A percentile compares a stretch with the other conserved stretches of the same genome.
Evolutionary conservation across 2,888 invertebrate genomes (phyloP).

Genomic region (Luperina nickerlii): DNA sequence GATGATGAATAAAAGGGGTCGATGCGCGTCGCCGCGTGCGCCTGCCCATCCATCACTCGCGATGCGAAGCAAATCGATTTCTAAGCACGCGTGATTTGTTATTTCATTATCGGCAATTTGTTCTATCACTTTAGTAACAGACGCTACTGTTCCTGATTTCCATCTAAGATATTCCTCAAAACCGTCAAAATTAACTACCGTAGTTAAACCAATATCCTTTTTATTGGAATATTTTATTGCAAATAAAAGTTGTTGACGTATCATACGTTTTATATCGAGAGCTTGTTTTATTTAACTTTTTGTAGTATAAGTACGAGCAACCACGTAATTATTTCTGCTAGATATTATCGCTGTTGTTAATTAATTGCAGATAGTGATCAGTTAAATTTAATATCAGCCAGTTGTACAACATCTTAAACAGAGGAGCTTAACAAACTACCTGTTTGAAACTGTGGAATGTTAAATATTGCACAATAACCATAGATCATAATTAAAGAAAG

Average conservation of each 20-base stretch:
- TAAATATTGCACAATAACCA: constrained; percentile 61
- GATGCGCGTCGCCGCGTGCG: constrained; percentile 78
- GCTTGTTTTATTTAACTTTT: constrained; percentile 62
- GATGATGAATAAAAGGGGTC: constrained; percentile 76
- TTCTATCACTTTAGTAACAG: constrained; percentile 62
- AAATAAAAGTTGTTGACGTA: constrained; percentile 70
- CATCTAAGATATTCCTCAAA: constrained; percentile 52
- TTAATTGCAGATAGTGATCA: constrained; percentile 68
- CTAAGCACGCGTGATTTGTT: constrained; percentile 78
- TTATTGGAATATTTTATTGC: constrained; percentile 67
- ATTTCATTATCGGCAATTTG: constrained; percentile 73
- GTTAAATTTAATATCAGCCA: constrained; percentile 53
- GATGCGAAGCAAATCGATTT: constrained; percentile 87
- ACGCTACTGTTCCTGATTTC: constrained; percentile 57
- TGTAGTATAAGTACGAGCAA: constrained; percentile 48
- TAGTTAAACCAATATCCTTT: constrained; percentile 63
- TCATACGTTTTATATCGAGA: constrained; percentile 64
- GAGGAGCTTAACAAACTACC: constrained; percentile 51
- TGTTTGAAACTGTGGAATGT: constrained; percentile 58
- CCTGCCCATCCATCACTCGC: constrained; percentile 81
- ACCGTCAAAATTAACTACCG: constrained; percentile 62
- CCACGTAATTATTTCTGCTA: constrained; percentile 63
- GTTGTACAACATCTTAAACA: constrained; percentile 41
- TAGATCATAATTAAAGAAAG: constrained; percentile 63
- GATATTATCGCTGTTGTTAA: constrained; percentile 66